Evolutionary conservation across 2,888 invertebrate genomes (phyloP), one percentile per base, ranked within the genome.

Genomic region (Emesis furor): DNA sequence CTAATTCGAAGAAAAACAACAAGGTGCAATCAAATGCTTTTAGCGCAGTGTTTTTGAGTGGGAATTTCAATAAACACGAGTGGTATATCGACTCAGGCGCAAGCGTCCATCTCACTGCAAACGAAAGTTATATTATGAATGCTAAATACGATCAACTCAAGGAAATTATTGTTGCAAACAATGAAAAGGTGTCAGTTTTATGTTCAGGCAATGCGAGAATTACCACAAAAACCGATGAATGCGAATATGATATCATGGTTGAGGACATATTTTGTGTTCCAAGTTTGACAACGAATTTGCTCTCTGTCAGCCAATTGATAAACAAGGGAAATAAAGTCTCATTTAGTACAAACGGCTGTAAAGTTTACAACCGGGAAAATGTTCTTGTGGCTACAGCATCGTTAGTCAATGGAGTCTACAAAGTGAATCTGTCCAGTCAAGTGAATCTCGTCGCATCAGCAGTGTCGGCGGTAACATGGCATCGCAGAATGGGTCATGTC

Each of bases 131-230:
- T 51, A 17, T 80, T 6, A 30, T n/a, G 24, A 80, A 80, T 73
- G 76, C 39, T 2, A 17, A 24, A 24, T 42, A 81, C 62, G 32
- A 69, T 37, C 32, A 67, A 30, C 71, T n/a, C 7, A 81, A 79
- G 73, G 83, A 83, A 77, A 84, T 87, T 62, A 30, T 74, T 24
- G 81, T 88, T 73, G 88, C 82, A 30, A 84, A 86, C 42, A 78
- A 68, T 74, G 76, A 78, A 67, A 81, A 62, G 32, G 51, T 83
- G 35, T 55, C 73, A 73, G 84, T 84, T 5, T 62, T 74, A 30
- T 85, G 81, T 81, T 51, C 83, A 30, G 84, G 86, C 12, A 76
- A 86, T 73, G 81, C 82, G 8, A 73, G 78, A 24, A 81, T 59
- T 59, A 59, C 59, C 24, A 59, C 24, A 17, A 24, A n/a, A 59